Evolutionary conservation across 2,797 vertebrate species (phyloP), one percentile per base, ranked within the genome.

Genomic region (Carapus acus): DNA sequence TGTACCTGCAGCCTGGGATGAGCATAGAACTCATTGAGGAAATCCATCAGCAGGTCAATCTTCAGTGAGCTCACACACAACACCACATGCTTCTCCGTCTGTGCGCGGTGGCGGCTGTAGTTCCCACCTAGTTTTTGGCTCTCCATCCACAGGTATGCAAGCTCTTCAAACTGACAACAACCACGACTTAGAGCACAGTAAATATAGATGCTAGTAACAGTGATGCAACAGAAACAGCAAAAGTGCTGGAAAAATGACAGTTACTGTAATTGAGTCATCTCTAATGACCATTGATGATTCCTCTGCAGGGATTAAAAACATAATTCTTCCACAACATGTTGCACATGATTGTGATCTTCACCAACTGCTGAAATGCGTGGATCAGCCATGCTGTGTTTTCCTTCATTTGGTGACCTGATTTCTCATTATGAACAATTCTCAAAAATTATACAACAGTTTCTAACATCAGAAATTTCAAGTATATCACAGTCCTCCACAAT

Each of bases 31-130:
- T 91, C 90, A 4, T 91, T 91, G 60, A 91, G 90, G 69, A 91
- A 91, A 70, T 91, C 90, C 90, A 91, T 91, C 49, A 91, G 85
- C 50, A 91, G 83, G 62, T 91, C 90, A 3, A 91, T 91, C 83
- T 91, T 91, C 54, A 91, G 86, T 0, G 88, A 89, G 69, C 89
- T 91, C 74, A 91, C 90, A 42, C 90, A 91, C 67, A 91, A 46
- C 54, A 91, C 90, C 71, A 91, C 90, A 2, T 91, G 90, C 47
- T 90, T 91, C 80, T 91, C 90, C 0, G 90, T 91, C 82, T 91
- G 90, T 0, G 90, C 90, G 4, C 90, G 87, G 69, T 91, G 90
- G 16, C 90, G 87, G 75, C 90, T 91, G 83, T 91, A 91, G 80
- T 91, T 91, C 7, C 90, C 90, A 1, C 90, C 90, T 0, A 89